Evolutionary conservation across 2,113 vertebrate genomes (phyloP).

Genomic region (Eurypyga helias): DNA sequence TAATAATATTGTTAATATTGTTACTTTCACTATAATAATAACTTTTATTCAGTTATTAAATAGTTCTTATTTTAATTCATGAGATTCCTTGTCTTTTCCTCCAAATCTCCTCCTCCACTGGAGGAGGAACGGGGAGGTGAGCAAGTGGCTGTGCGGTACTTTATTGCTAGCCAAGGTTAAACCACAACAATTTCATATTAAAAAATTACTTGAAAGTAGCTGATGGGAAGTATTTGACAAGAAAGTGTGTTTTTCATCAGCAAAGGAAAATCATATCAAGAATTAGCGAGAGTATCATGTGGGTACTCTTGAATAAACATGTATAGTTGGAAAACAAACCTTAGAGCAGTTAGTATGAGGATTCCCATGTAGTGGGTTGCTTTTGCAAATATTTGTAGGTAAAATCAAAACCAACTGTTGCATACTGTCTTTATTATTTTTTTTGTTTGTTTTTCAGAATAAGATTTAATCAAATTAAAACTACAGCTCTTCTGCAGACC

Average conservation of each 20-base stretch:
- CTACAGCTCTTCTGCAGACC: background rate
- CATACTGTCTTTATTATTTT: background rate
- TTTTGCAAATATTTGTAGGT: background rate
- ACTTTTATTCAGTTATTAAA: too few relatives aligned
- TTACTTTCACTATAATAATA: too few relatives aligned
- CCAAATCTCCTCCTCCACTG: too few relatives aligned
- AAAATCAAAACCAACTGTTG: background rate
- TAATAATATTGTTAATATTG: too few relatives aligned
- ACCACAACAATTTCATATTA: background rate
- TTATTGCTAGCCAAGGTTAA: too few relatives aligned
- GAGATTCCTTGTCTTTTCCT: too few relatives aligned
- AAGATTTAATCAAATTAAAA: background rate
- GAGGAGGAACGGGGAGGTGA: too few relatives aligned
- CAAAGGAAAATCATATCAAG: background rate
- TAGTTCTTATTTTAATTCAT: too few relatives aligned
- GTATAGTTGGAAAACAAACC: background rate
- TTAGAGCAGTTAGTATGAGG: background rate
- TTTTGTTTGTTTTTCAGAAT: background rate
- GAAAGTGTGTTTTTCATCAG: background rate
- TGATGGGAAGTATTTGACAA: background rate
- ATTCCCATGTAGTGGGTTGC: background rate
- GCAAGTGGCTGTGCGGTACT: too few relatives aligned
- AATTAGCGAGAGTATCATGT: background rate
- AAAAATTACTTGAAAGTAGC: background rate
- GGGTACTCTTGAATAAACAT: background rate